Percentiles rank a stretch among this genome's conserved stretches.
phyloP scores from a whole-genome alignment of 2,113 vertebrate species.

The Protobothrops mucrosquamatus region DNA sequence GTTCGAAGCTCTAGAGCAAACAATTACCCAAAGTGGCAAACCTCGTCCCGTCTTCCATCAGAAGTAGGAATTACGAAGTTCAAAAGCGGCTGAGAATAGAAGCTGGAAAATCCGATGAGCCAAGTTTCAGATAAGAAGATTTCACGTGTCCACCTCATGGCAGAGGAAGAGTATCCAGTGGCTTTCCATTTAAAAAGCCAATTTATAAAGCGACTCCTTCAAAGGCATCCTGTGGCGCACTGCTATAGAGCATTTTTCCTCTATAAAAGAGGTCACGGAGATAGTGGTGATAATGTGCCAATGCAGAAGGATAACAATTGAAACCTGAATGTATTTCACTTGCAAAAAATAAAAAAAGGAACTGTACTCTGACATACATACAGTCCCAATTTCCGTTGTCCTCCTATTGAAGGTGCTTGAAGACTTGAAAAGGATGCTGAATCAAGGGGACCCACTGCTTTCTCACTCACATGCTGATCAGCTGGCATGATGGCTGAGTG shows the following conservation, averaged over 20 bases:
- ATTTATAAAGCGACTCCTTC: not conserved
- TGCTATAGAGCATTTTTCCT: not conserved
- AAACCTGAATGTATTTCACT: not conserved
- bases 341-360: not conserved
- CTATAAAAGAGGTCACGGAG: not conserved
- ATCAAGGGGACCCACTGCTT: not conserved
- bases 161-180: not conserved
- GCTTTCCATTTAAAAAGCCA: not conserved
- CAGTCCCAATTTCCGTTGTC: not conserved
- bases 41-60: not conserved
- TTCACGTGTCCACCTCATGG: not conserved
- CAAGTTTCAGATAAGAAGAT: not conserved
- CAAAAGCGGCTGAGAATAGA: not conserved
- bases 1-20: conserved; percentile 2
- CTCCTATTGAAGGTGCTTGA: no score
- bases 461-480: not conserved
- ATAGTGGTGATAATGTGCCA: not conserved
- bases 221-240: not conserved
- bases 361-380: not conserved
- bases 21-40: not conserved
- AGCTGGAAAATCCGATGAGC: not conserved
- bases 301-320: not conserved
- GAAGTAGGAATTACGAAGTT: not conserved
- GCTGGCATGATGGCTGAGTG: not conserved
- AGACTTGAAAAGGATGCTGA: not conserved